These are phyloP conservation scores for Cotesia chilonis DNA, from an alignment of 1,140 invertebrate genomes.

Conservation along the genomic window DNA sequence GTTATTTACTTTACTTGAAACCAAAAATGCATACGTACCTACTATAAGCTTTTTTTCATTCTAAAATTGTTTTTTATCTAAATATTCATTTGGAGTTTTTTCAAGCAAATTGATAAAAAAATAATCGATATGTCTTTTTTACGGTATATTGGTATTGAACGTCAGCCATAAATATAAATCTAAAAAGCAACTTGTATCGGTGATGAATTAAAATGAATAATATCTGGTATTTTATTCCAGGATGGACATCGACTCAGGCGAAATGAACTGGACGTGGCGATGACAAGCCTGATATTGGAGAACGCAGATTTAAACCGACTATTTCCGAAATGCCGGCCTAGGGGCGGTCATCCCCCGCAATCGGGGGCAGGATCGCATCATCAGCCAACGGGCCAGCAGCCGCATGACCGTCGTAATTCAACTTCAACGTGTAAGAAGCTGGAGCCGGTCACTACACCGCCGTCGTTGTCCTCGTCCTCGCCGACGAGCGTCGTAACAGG, in stretches of 20 bases:
- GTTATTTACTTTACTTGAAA: too few relatives aligned
- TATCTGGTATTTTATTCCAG: constrained; percentile 35
- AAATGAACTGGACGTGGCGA: constrained; percentile 59
- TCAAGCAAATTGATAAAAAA: too few relatives aligned
- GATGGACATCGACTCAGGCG: constrained; percentile 50
- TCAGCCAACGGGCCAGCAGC: constrained; percentile 43
- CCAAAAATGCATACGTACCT: too few relatives aligned
- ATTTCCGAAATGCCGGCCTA: constrained; percentile 67
- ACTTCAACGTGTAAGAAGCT: constrained; percentile 44
- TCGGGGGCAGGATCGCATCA: constrained; percentile 47
- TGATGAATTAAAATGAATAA: background rate
- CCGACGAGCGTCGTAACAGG: constrained; percentile 50
- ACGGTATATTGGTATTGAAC: too few relatives aligned
- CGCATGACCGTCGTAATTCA: constrained; percentile 56
- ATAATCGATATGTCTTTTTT: too few relatives aligned
- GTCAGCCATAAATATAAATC: too few relatives aligned
- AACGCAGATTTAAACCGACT: constrained; percentile 65
- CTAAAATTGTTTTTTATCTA: too few relatives aligned
- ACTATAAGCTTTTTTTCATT: too few relatives aligned
- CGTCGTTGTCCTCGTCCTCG: constrained; percentile 45
- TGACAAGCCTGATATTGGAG: constrained; percentile 66
- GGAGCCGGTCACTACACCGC: constrained; percentile 43
- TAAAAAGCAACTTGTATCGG: background rate
- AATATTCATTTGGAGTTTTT: too few relatives aligned
- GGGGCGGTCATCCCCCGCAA: constrained; percentile 57